Base-by-base conservation (phyloP, 2,113 vertebrate genomes). In the Anser cygnoides region DNA sequence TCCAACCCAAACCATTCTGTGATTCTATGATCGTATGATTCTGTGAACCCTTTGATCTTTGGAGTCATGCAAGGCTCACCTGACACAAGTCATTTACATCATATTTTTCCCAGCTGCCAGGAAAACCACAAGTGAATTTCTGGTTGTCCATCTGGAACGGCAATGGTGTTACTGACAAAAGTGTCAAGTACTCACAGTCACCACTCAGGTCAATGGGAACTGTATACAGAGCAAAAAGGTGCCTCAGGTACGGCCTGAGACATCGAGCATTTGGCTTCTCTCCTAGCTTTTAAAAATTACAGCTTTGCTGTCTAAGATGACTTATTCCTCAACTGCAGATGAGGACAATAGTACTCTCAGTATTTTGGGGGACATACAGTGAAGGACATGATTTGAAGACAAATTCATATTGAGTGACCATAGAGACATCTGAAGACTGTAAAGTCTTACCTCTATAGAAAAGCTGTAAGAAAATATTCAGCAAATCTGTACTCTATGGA, bases 321-420 rank as follows among this genome's bases (percentile, higher is more conserved):
- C 59, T 41, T 59, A 25, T 22, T 13, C 43, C 41, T n/a, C 41
- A 28, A 28, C 8, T 23, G 22, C 12, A 55, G 28, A 46, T 46
- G 37, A 59, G 44, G 14, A 19, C 1, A 1, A 13, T 21, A 7
- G 13, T 1, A 8, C 21, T 17, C 17, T 23, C 10, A 0, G 0
- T 4, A 61, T 43, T 8, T 26, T 33, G 62, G 10, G 2, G 11
- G 41, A 8, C 3, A 0, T 0, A 3, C 11, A 3, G 37, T 11
- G 17, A 35, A n/a, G 9, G 49, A 16, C 0, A 1, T 1, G 11
- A 31, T 71, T 29, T 72, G 37, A 37, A 72, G 62, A 43, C 37
- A 59, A 79, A 76, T 44, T 67, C 2, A 0, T 31, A 3, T 43
- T 44, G 39, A 6, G 6, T 25, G 39, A 75, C 11, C 16, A 13